Evolutionary conservation across 1,140 invertebrate species (phyloP).

Genomic region (Mycetomoellerius zeteki): DNA sequence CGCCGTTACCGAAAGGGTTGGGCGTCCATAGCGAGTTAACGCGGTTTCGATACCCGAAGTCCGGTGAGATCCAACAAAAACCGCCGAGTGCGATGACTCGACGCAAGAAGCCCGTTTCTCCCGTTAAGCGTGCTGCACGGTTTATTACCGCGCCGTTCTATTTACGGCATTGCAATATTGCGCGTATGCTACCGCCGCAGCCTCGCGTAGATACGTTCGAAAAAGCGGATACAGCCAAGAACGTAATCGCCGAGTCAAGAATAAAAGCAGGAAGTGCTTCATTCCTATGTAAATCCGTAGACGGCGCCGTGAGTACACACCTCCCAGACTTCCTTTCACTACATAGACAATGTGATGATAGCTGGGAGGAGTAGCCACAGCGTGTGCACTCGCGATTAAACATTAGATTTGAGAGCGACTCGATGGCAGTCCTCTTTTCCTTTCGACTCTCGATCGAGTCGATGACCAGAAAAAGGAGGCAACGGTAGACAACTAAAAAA

Average conservation of each 20-base stretch:
- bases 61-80: constrained; percentile 22
- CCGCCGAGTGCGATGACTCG: constrained; percentile 38
- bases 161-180: constrained; percentile 46
- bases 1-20: constrained; percentile 37
- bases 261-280: constrained; percentile 66
- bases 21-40: background rate
- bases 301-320: constrained; percentile 41
- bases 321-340: constrained; percentile 61
- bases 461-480: constrained; percentile 28
- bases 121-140: constrained; percentile 52
- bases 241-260: constrained; percentile 58
- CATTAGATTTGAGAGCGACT: constrained; percentile 6
- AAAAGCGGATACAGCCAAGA: constrained; percentile 56
- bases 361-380: background rate
- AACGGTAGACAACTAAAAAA: background rate
- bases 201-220: constrained; percentile 15
- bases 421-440: background rate
- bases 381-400: constrained; percentile 49
- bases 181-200: background rate
- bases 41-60: constrained; percentile 9
- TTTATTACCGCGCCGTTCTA: constrained; percentile 62
- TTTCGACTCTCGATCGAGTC: background rate
- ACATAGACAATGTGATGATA: constrained; percentile 44
- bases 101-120: constrained; percentile 53
- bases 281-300: constrained; percentile 58